phyloP scores from a whole-genome alignment of 2,113 vertebrate genomes.

The Lates calcarifer region DNA sequence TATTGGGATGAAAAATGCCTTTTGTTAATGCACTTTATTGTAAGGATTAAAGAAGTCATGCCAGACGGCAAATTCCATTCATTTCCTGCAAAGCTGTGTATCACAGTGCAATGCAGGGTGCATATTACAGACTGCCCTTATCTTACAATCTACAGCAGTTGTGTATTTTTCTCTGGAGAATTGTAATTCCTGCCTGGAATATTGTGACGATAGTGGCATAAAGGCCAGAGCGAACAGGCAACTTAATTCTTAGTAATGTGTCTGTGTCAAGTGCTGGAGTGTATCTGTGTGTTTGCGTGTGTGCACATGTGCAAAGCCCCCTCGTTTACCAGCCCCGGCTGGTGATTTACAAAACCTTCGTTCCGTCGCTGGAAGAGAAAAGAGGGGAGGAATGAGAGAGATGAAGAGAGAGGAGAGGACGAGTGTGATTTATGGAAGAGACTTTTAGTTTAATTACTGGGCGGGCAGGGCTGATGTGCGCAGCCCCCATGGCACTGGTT shows the following conservation, averaged over 20 bases:
- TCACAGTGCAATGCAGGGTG: slow-evolving; percentile 21
- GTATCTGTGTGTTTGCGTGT: slow-evolving; percentile 9
- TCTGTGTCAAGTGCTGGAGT: slow-evolving; percentile 39
- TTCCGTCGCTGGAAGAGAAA: slow-evolving; percentile 59
- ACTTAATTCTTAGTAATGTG: slow-evolving; percentile 76
- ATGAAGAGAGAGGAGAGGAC: slow-evolving; percentile 53
- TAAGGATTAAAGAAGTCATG: slow-evolving; percentile 15
- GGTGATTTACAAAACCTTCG: slow-evolving; percentile 78
- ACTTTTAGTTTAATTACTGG: slow-evolving; percentile 87
- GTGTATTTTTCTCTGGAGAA: slow-evolving; percentile 40
- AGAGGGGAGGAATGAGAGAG: slow-evolving; percentile 54
- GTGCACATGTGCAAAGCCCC: slow-evolving; percentile 22
- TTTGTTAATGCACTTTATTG: neutral
- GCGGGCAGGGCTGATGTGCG: slow-evolving; percentile 72
- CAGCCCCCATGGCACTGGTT: slow-evolving; percentile 68
- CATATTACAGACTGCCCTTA: slow-evolving; percentile 23
- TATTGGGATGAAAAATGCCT: slow-evolving; percentile 20
- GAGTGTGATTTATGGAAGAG: slow-evolving; percentile 82
- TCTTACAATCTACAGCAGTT: slow-evolving; percentile 47
- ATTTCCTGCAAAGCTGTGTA: slow-evolving; percentile 9
- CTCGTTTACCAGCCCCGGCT: slow-evolving; percentile 46
- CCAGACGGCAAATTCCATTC: slow-evolving; percentile 15
- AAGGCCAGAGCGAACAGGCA: slow-evolving; percentile 43
- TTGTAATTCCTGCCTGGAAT: slow-evolving; percentile 51
- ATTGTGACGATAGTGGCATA: slow-evolving; percentile 27